A percentile compares a stretch with the other conserved stretches of the same genome.
These are phyloP conservation scores for Hydropsyche betteni DNA, from an alignment of 2,888 invertebrate genomes.

Conservation along the genomic window DNA sequence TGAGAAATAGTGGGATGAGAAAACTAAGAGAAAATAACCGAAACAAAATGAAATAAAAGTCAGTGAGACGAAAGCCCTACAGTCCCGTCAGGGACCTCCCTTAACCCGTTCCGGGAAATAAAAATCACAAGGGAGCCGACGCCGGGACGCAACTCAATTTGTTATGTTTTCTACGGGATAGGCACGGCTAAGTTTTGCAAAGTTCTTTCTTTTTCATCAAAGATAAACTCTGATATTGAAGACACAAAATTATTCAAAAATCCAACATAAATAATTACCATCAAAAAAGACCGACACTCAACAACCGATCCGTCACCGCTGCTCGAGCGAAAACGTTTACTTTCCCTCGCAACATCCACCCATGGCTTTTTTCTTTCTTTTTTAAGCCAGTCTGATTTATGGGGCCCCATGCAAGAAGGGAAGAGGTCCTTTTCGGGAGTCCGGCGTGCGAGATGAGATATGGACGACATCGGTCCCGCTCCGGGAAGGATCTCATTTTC, in stretches of 20 bases:
- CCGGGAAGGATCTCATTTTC: conserved; percentile 28
- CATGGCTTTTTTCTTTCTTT: conserved; percentile 7
- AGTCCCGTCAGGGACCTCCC: neutral
- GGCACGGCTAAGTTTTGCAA: neutral
- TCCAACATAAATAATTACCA: no score
- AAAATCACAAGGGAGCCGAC: conserved; percentile 1
- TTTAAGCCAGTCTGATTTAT: conserved; percentile 33
- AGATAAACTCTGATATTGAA: no score
- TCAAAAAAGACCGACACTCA: no score
- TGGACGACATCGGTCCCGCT: conserved; percentile 21
- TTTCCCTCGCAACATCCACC: neutral
- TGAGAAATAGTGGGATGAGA: neutral
- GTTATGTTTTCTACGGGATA: conserved; percentile 1
- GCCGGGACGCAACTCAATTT: conserved; percentile 12
- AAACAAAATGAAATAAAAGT: conserved; percentile 12
- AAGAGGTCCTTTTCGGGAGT: neutral
- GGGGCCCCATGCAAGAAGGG: neutral
- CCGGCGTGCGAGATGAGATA: conserved; percentile 31
- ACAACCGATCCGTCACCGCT: neutral
- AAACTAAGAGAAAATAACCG: neutral
- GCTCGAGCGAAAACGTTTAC: neutral
- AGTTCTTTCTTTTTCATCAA: no score
- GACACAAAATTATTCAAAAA: no score
- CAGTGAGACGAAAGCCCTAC: neutral
- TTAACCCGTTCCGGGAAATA: conserved; percentile 17